Conservation (phyloP, 2,888 invertebrate species). For the Tyria jacobaeae region DNA sequence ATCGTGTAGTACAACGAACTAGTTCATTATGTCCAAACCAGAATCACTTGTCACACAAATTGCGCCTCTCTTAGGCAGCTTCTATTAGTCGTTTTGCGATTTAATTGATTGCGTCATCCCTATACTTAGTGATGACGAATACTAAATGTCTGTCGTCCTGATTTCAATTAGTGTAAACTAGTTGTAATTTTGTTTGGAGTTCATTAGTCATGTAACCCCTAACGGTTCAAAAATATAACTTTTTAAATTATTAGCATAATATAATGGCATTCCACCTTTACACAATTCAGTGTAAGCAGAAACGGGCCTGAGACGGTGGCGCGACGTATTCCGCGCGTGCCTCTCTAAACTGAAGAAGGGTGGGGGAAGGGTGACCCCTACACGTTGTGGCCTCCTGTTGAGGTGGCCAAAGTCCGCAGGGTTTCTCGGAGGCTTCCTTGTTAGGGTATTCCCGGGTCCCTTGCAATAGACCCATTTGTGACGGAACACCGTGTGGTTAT, state of each 20-base stretch:
- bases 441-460: too few species aligned
- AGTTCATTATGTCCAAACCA: constrained; percentile 37
- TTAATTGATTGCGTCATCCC: constrained; percentile 58
- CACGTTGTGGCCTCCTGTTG: too few species aligned
- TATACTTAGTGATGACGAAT: constrained; percentile 46
- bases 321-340: too few species aligned
- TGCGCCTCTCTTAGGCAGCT: constrained; percentile 31
- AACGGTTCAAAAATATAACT: background rate
- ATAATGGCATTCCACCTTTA: too few species aligned
- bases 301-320: too few species aligned
- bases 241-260: background rate
- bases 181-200: constrained; percentile 1
- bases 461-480: too few species aligned
- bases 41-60: constrained; percentile 34
- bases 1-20: constrained; percentile 30
- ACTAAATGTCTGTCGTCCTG: constrained; percentile 22
- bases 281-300: too few species aligned
- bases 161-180: constrained; percentile 9
- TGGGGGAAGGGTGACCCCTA: too few species aligned
- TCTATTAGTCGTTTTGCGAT: constrained; percentile 56
- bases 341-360: too few species aligned
- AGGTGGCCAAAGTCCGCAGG: too few species aligned
- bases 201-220: background rate
- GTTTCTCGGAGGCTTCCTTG: too few species aligned
- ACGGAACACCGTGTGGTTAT: too few species aligned